A percentile compares a stretch with the other conserved stretches of the same genome.
Conservation (phyloP, 2,888 invertebrate genomes). For the Emmelina monodactyla region DNA sequence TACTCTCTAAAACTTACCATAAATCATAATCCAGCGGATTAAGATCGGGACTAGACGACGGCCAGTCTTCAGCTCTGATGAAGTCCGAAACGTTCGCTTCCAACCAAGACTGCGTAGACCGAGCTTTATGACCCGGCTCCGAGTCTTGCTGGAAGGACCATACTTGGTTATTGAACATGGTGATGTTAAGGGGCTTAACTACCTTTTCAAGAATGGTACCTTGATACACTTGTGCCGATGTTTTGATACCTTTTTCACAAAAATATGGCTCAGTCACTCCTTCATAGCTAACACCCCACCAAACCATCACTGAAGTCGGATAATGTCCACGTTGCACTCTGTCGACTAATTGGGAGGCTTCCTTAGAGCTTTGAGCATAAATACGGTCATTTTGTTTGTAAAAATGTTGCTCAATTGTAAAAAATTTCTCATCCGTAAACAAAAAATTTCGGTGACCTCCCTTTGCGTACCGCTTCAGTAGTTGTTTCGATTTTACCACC, state of each 20-base stretch:
- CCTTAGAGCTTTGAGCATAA: constrained; percentile 10
- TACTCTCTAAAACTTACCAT: constrained; percentile 10
- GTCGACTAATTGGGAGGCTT: constrained; percentile 14
- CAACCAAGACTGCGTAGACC: constrained; percentile 12
- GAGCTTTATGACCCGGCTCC: constrained; percentile 10
- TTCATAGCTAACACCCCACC: constrained; percentile 6
- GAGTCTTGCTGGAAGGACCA: constrained; percentile 7
- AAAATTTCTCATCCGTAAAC: constrained; percentile 5
- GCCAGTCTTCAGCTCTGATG: constrained; percentile 13
- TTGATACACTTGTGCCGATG: constrained; percentile 5
- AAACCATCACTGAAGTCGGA: constrained; percentile 14
- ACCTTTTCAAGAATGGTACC: constrained; percentile 10
- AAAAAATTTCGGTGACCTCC: constrained; percentile 5
- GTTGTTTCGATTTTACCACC: constrained; percentile 8
- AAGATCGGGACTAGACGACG: constrained; percentile 13
- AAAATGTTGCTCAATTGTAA: constrained; percentile 4
- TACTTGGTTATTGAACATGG: constrained; percentile 7
- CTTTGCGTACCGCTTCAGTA: constrained; percentile 8
- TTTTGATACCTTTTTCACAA: constrained; percentile 6
- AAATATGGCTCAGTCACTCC: constrained; percentile 4
- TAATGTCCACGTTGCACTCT: constrained; percentile 13
- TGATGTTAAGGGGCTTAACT: constrained; percentile 5
- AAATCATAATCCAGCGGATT: constrained; percentile 10
- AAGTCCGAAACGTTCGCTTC: constrained; percentile 11
- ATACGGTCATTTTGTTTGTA: constrained; percentile 10